These are phyloP conservation scores for Scomber japonicus DNA, from an alignment of 2,113 vertebrate species.

Conservation along the genomic window DNA sequence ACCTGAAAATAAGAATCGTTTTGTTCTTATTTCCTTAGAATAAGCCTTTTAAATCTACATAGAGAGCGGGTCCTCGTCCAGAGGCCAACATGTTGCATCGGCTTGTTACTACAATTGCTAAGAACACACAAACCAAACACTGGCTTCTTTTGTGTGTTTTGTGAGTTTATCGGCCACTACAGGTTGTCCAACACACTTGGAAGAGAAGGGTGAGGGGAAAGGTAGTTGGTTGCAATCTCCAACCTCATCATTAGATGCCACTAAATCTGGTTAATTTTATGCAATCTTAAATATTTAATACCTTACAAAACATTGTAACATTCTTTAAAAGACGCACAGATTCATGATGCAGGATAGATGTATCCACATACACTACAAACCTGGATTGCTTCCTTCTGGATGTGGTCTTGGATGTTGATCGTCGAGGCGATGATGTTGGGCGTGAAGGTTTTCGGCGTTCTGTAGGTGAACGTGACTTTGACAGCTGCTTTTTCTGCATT, in stretches of 20 bases:
- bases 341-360: not conserved
- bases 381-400: conserved; percentile 75
- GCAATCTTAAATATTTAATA: not conserved
- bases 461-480: conserved; percentile 74
- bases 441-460: conserved; percentile 72
- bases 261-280: not conserved
- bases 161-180: no score
- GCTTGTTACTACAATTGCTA: no score
- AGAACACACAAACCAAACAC: no score
- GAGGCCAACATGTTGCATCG: no score
- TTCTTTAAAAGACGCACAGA: not conserved
- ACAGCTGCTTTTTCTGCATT: conserved; percentile 64
- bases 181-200: no score
- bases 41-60: no score
- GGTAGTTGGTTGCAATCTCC: no score
- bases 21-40: no score
- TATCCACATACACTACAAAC: conserved; percentile 51
- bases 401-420: conserved; percentile 75
- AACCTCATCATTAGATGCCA: not conserved
- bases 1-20: no score
- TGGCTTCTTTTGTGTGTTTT: no score
- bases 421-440: conserved; percentile 74
- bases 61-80: no score
- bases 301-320: not conserved
- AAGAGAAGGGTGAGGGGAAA: no score